phyloP scores from a whole-genome alignment of 2,113 vertebrate genomes.

The Acinonyx jubatus region DNA sequence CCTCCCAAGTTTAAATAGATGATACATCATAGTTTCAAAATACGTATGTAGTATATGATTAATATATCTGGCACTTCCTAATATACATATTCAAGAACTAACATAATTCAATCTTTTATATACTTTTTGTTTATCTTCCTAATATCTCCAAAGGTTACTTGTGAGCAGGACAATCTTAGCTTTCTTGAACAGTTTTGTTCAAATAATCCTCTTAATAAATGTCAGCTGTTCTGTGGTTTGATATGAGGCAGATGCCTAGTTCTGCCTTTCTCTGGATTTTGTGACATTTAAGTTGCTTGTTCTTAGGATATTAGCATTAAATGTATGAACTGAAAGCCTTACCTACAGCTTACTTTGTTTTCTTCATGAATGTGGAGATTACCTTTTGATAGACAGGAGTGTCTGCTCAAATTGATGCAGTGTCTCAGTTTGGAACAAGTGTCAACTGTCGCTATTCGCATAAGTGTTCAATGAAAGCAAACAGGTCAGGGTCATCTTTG shows the following conservation, averaged over 20 bases:
- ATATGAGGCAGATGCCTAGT: conserved; percentile 21
- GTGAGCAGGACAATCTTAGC: conserved; percentile 26
- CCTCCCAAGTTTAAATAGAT: background rate
- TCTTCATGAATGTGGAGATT: conserved; percentile 59
- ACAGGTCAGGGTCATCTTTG: conserved; percentile 47
- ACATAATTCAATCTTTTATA: background rate
- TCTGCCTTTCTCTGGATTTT: conserved; percentile 37
- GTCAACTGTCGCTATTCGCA: background rate
- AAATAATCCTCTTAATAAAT: conserved; percentile 67
- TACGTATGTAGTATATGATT: background rate
- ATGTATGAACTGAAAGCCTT: background rate
- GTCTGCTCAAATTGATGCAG: conserved; percentile 26
- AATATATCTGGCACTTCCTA: background rate
- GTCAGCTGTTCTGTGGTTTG: conserved; percentile 46
- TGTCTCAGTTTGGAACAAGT: background rate
- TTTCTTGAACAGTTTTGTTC: conserved; percentile 56
- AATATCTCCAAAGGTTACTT: conserved; percentile 64
- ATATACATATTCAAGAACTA: conserved; percentile 6
- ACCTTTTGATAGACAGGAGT: conserved; percentile 48
- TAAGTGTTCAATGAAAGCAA: conserved; percentile 45
- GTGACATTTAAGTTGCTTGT: conserved; percentile 52
- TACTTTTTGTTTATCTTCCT: conserved; percentile 25
- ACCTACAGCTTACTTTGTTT: background rate
- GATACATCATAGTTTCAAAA: background rate
- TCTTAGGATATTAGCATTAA: conserved; percentile 9